Evolutionary conservation across 1,140 invertebrate genomes (phyloP).

Genomic region (Drosophila arawakana): DNA sequence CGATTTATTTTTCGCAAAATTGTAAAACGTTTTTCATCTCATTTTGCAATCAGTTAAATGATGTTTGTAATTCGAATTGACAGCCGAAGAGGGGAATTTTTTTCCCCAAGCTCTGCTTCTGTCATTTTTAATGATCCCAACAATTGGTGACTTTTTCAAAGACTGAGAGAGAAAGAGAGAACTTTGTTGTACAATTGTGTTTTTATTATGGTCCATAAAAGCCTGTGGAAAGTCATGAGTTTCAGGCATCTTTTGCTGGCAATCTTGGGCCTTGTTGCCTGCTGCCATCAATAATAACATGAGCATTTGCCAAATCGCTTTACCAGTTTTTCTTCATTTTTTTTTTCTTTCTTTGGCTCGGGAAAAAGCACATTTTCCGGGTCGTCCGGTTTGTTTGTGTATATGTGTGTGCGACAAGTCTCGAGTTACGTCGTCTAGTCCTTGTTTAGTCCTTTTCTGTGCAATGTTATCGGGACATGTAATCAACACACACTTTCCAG

Average conservation of each 20-base stretch:
- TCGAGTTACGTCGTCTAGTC: conserved; percentile 34
- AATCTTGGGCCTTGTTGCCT: conserved; percentile 20
- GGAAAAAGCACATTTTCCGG: conserved; percentile 53
- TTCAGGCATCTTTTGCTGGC: conserved; percentile 30
- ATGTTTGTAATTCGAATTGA: conserved; percentile 74
- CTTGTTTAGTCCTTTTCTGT: conserved; percentile 5
- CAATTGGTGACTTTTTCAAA: conserved; percentile 70
- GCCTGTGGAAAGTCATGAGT: conserved; percentile 48
- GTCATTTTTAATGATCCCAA: conserved; percentile 69
- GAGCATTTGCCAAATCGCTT: conserved; percentile 76
- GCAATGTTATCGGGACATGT: conserved; percentile 29
- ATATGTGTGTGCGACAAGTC: conserved; percentile 6
- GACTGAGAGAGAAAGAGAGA: not conserved
- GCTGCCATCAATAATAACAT: conserved; percentile 74
- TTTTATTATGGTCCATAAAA: conserved; percentile 71
- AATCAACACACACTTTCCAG: conserved; percentile 19
- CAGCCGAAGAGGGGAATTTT: conserved; percentile 27
- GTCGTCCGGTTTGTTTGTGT: conserved; percentile 22
- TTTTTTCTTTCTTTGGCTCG: conserved; percentile 9
- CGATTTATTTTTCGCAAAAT: not conserved
- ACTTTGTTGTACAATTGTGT: conserved; percentile 61
- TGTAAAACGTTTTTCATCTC: conserved; percentile 35
- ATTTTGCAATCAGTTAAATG: conserved; percentile 73
- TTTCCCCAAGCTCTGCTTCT: not conserved
- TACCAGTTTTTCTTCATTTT: conserved; percentile 55